Conservation (phyloP, 2,113 vertebrate species). For the Tachysurus vachellii region DNA sequence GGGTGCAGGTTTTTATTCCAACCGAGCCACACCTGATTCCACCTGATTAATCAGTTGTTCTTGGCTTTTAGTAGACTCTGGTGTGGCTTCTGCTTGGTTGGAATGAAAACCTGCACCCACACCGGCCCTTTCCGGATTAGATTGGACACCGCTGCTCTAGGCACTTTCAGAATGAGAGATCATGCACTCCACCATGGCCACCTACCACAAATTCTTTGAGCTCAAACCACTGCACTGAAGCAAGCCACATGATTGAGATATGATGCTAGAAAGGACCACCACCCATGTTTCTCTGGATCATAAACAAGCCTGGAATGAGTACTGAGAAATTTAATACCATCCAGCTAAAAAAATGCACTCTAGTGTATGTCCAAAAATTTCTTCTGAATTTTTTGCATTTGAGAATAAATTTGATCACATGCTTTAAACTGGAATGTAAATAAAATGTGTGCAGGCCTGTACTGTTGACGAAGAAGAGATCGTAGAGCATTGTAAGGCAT, state of each 20-base stretch:
- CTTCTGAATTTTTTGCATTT: neutral
- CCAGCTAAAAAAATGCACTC: neutral
- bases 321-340: neutral
- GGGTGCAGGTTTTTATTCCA: no score
- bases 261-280: neutral
- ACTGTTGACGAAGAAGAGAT: neutral
- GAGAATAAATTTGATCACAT: neutral
- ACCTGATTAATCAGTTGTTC: no score
- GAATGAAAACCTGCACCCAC: no score
- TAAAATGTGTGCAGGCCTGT: neutral
- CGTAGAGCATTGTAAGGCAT: neutral
- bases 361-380: neutral
- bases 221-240: neutral
- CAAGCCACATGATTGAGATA: neutral
- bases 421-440: neutral
- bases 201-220: neutral
- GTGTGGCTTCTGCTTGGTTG: no score
- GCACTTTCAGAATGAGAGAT: neutral
- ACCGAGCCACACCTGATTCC: no score
- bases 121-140: no score
- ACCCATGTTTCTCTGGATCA: neutral
- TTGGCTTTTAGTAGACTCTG: no score
- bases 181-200: neutral
- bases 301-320: neutral
- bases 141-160: no score